These are phyloP conservation scores for Eriosoma lanigerum DNA, from an alignment of 1,140 invertebrate species.

Conservation along the genomic window DNA sequence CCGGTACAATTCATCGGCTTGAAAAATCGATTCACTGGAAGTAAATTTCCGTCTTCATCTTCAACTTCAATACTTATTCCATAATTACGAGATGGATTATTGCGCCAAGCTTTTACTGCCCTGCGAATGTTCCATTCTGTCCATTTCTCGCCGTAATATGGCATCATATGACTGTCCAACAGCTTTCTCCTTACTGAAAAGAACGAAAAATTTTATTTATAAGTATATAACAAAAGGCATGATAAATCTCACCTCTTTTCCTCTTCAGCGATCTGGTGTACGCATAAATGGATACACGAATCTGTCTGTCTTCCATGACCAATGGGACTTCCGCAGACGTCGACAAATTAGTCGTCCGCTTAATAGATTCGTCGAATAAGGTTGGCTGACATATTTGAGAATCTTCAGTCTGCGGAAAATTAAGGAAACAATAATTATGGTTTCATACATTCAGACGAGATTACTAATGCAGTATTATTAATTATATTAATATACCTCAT, in stretches of 20 bases:
- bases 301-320: slow-evolving; percentile 21
- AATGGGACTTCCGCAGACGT: neutral
- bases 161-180: slow-evolving; percentile 63
- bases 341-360: neutral
- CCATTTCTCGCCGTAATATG: slow-evolving; percentile 58
- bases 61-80: slow-evolving; percentile 66
- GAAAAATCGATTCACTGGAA: slow-evolving; percentile 63
- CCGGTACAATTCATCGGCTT: slow-evolving; percentile 58
- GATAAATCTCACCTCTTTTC: slow-evolving; percentile 8
- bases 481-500: slow-evolving; percentile 13
- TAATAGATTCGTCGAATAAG: neutral
- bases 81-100: slow-evolving; percentile 60
- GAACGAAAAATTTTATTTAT: neutral
- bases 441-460: too few species aligned
- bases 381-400: neutral
- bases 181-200: slow-evolving; percentile 62
- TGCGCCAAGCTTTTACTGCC: slow-evolving; percentile 58
- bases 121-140: slow-evolving; percentile 58
- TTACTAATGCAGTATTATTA: neutral
- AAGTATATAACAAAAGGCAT: too few species aligned
- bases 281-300: slow-evolving; percentile 30
- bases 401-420: slow-evolving; percentile 22
- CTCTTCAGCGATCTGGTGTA: slow-evolving; percentile 20
- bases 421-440: neutral
- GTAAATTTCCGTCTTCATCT: slow-evolving; percentile 64